A percentile compares a stretch with the other conserved stretches of the same genome.
Evolutionary conservation across 2,888 invertebrate genomes (phyloP).

Genomic region (Prosapia bicincta): DNA sequence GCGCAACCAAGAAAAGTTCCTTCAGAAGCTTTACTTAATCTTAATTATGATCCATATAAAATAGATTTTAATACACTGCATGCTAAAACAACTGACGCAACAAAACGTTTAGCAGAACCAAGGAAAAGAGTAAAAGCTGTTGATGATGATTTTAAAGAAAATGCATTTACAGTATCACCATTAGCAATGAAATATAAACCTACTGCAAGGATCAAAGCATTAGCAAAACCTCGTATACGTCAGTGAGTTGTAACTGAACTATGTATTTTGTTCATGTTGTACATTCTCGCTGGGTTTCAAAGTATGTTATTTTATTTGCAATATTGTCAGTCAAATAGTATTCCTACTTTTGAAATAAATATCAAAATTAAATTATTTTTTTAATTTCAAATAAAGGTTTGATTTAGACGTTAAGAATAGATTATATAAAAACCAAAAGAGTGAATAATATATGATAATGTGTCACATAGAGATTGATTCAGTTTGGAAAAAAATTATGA

Average conservation of each 20-base stretch:
- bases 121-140: not conserved
- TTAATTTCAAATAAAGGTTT: too few relatives aligned
- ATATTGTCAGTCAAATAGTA: too few relatives aligned
- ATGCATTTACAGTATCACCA: conserved; percentile 3
- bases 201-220: not conserved
- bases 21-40: not conserved
- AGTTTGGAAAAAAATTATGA: too few relatives aligned
- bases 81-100: not conserved
- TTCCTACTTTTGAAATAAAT: too few relatives aligned
- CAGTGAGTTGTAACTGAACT: not conserved
- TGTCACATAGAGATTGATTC: too few relatives aligned
- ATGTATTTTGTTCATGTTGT: not conserved
- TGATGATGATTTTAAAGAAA: conserved; percentile 8
- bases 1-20: not conserved
- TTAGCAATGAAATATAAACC: not conserved
- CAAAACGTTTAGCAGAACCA: not conserved
- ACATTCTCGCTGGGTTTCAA: not conserved
- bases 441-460: too few relatives aligned
- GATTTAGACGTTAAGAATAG: too few relatives aligned
- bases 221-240: not conserved
- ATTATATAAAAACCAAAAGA: too few relatives aligned
- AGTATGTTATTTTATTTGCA: too few relatives aligned
- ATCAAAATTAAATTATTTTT: too few relatives aligned
- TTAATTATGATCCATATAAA: not conserved
- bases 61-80: not conserved